Base-by-base conservation (phyloP, 2,888 invertebrate genomes). In the Protophormia terraenovae region DNA sequence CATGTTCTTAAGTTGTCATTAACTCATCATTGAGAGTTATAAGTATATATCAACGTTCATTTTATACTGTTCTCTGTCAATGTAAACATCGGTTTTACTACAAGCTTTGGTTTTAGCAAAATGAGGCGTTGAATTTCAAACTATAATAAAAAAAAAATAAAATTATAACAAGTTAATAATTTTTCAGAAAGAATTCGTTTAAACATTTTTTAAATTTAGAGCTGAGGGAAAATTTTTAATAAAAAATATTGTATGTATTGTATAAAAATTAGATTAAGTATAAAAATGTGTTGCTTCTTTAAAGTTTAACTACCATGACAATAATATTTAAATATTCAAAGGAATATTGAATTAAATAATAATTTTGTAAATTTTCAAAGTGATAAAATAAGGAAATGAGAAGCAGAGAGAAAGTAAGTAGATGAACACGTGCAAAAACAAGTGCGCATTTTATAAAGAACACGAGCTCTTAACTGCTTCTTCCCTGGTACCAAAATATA, bases 1-100 rank as follows among this genome's bases (percentile, higher is more conserved):
- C 82, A 78, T 85, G 78, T 79, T 66, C 82, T 85, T 71, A 85
- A 82, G 85, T 79, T 85, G 85, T 85, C 85, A 85, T 85, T 85
- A 85, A 85, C 82, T 85, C 82, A 45, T 85, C 85, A 78, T 85
- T 85, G 78, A 82, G 78, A 82, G 75, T 75, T 75, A 29, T 45
- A 78, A 85, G 75, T 55, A 27, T 41, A 41, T 16, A 22, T 19
- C 47, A 53, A 53, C 2, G 53, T 53, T 4, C 4, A 5, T n/a
- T 64, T 41, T 27, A 27, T 14, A 1, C 16, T 32, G 22, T 50
- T 67, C 3, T 12, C 24, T 35, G 24, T 27, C 19, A n/a, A 16
- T n/a, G 53, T 29, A n/a, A 76, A 66, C 29, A 22, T 1, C 0
- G n/a, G 41, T 38, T n/a, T 16, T n/a, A 14, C 10, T 62, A 8